Percentiles rank a stretch among this genome's conserved stretches.
phyloP scores from a whole-genome alignment of 2,797 vertebrate genomes.

The Anomalospiza imberbis region DNA sequence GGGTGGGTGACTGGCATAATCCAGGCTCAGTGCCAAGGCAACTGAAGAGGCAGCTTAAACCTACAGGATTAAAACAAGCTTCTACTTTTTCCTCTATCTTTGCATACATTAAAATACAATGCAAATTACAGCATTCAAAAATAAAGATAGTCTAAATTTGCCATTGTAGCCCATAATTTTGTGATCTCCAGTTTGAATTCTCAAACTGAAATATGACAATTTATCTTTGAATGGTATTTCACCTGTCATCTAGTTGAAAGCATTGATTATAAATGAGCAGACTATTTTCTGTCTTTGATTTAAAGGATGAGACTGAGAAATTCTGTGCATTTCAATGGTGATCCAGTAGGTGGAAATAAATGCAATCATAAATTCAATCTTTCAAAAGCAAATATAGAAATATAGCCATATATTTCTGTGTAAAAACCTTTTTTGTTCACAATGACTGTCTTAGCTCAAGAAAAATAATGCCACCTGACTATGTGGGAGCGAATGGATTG shows the following conservation, averaged over 20 bases:
- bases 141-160: neutral
- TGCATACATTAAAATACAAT: neutral
- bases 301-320: neutral
- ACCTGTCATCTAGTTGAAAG: neutral
- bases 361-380: neutral
- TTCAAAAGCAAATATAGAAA: neutral
- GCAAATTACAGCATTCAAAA: neutral
- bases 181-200: neutral
- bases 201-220: neutral
- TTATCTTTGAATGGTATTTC: neutral
- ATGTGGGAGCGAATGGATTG: neutral
- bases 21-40: neutral
- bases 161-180: neutral
- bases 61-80: neutral
- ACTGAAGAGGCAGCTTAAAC: neutral
- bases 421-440: neutral
- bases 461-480: neutral
- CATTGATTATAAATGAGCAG: neutral
- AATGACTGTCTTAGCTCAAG: neutral
- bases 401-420: neutral
- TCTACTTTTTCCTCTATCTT: neutral
- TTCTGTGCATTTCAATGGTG: neutral
- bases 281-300: neutral
- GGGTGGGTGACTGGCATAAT: neutral
- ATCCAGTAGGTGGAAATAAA: neutral